Base-by-base conservation (phyloP, 2,797 vertebrate genomes). In the Anguilla anguilla region DNA sequence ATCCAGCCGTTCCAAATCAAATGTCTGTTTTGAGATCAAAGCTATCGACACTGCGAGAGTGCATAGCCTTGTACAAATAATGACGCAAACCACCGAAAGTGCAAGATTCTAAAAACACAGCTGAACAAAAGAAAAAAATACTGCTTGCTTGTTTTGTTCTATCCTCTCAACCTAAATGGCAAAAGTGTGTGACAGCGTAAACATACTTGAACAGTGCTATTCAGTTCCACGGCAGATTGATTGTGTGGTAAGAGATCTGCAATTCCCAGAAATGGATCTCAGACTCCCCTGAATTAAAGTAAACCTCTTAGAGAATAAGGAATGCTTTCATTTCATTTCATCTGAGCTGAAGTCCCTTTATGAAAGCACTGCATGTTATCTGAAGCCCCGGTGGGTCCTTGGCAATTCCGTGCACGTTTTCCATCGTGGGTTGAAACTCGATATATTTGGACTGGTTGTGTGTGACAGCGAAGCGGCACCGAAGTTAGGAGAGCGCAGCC, bases 361-460 rank as follows among this genome's bases (percentile, higher is more conserved):
- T 0, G 72, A 64, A 57, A 86, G 72, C 13, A 6, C 53, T 17
- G 64, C 10, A 5, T 43, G 67, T 86, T 51, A 53, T 74, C 46
- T 25, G 46, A 55, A 6, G 86, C 28, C 28, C 22, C 19, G 1
- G 2, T 7, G 31, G 79, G 53, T 0, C 43, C 46, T 55, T 35
- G 19, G 28, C 13, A 25, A 59, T 86, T 49, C 85, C 69, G 5
- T 39, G 39, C 43, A 85, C n/a, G 69, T 77, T 79, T 69, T 39
- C 83, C 35, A 59, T 15, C 25, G 61, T n/a, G 55, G 61, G 72
- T 43, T 19, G 49, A 84, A 55, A 72, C 43, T 43, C 88, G n/a
- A 86, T 88, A 64, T 67, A 86, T 88, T 86, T 88, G 39, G 46
- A 57, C 59, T 88, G n/a, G 57, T 83, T 88, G 59, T 83, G 35